A percentile compares a stretch with the other conserved stretches of the same genome.
Evolutionary conservation across 1,140 invertebrate genomes (phyloP).

Genomic region (Trachymyrmex cornetzi): DNA sequence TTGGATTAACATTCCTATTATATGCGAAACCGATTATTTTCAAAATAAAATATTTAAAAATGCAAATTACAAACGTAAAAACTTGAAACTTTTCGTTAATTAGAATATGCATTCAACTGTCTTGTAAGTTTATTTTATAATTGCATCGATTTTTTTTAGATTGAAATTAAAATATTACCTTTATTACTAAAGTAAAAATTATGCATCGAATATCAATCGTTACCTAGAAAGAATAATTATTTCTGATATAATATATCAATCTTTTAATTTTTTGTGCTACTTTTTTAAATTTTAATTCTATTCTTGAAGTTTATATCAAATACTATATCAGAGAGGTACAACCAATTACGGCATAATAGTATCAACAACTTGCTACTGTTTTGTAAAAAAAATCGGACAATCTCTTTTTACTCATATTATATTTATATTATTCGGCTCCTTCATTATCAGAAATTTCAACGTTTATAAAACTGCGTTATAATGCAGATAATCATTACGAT

Average conservation of each 20-base stretch:
- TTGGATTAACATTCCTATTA: conserved; percentile 41
- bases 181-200: neutral
- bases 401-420: conserved; percentile 21
- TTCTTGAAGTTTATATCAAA: neutral
- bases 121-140: conserved; percentile 11
- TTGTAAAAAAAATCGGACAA: conserved; percentile 20
- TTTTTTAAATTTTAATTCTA: conserved; percentile 28
- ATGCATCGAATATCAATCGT: neutral
- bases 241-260: conserved; percentile 17
- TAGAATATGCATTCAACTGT: neutral
- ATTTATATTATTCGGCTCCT: conserved; percentile 37
- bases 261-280: neutral
- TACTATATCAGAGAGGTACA: neutral
- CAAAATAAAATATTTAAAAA: conserved; percentile 14
- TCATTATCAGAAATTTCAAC: conserved; percentile 24
- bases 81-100: neutral
- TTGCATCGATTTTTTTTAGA: neutral
- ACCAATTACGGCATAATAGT: neutral
- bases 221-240: conserved; percentile 23
- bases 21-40: neutral
- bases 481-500: conserved; percentile 15
- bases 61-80: neutral
- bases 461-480: conserved; percentile 45
- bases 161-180: conserved; percentile 1
- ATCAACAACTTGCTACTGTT: conserved; percentile 5